phyloP scores from a whole-genome alignment of 1,140 invertebrate species.

The Gryon sp. region DNA sequence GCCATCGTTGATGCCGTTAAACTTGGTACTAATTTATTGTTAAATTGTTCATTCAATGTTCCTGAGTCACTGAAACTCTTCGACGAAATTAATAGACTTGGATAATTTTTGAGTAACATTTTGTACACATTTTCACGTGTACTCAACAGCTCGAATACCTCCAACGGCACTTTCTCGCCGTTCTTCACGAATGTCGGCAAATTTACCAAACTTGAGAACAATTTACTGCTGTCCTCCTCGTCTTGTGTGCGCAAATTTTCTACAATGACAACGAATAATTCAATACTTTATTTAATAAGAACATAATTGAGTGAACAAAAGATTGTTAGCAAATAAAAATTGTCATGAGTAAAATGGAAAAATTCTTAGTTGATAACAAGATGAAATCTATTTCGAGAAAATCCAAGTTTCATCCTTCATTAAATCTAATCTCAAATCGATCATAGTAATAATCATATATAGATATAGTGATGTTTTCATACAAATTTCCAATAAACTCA shows the following conservation, averaged over 20 bases:
- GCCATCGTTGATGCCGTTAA: no score
- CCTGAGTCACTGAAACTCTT: slow-evolving; percentile 87
- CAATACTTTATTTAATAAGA: no score
- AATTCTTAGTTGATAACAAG: no score
- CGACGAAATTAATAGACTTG: slow-evolving; percentile 84
- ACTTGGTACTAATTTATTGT: slow-evolving; percentile 60
- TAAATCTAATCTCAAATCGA: no score
- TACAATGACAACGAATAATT: slow-evolving; percentile 23
- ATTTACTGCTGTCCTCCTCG: slow-evolving; percentile 75
- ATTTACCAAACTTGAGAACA: slow-evolving; percentile 88
- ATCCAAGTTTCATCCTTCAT: no score
- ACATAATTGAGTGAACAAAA: background rate
- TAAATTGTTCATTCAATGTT: slow-evolving; percentile 71
- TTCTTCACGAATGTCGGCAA: slow-evolving; percentile 90
- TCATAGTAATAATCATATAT: no score
- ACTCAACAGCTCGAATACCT: slow-evolving; percentile 86
- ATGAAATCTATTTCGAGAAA: no score
- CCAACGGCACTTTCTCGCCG: slow-evolving; percentile 86
- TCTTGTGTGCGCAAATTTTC: slow-evolving; percentile 67
- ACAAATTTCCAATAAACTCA: no score
- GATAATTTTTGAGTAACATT: slow-evolving; percentile 86
- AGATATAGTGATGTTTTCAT: no score
- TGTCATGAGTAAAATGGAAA: no score
- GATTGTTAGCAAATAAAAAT: background rate
- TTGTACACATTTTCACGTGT: slow-evolving; percentile 85